phyloP scores from a whole-genome alignment of 92 coral and sea anemone genomes.

The Blastomussa wellsi region DNA sequence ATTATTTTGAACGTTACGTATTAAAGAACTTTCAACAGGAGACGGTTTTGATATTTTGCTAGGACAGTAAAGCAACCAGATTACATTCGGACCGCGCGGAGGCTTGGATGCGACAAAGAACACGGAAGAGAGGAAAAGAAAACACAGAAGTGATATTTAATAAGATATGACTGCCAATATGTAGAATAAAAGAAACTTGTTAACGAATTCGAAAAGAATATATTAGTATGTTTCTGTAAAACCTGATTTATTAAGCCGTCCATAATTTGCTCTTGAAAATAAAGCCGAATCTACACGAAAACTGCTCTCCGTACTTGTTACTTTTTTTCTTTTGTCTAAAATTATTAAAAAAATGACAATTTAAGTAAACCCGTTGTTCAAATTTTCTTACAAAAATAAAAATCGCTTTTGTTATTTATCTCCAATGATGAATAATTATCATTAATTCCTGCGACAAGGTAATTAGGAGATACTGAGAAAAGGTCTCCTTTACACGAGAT shows the following conservation, averaged over 20 bases:
- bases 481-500: too few relatives aligned
- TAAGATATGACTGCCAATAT: neutral
- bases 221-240: neutral
- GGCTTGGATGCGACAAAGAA: conserved; percentile 1
- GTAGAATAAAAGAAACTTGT: neutral
- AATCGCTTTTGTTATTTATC: neutral
- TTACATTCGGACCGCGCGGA: neutral
- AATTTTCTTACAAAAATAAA: neutral
- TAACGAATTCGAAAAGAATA: neutral
- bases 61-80: neutral
- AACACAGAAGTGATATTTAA: neutral
- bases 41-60: neutral
- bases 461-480: too few relatives aligned
- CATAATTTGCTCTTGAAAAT: neutral
- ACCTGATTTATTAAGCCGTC: neutral
- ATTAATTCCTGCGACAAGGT: too few relatives aligned
- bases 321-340: neutral
- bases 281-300: neutral
- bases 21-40: neutral
- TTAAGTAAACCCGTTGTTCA: neutral
- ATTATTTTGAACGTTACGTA: too few relatives aligned
- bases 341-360: neutral
- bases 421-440: too few relatives aligned
- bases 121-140: neutral
- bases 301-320: neutral